Percentiles rank a stretch among this genome's conserved stretches.
phyloP scores from a whole-genome alignment of 2,888 invertebrate species.

The Pterostichus niger region DNA sequence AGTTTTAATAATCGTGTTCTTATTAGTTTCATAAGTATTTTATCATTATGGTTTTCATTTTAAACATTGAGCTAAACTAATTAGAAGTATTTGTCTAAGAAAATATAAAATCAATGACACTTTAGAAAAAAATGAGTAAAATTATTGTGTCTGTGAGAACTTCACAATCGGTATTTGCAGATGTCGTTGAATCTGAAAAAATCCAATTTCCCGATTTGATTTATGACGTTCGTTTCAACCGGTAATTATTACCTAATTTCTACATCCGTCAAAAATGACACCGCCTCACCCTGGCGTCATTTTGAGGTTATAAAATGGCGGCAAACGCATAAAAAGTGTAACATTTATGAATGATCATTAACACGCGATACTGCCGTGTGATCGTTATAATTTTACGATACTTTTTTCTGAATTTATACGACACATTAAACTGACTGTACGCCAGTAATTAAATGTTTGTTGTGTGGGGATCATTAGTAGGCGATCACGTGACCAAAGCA shows the following conservation, averaged over 20 bases:
- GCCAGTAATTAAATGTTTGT: constrained; percentile 46
- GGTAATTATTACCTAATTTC: constrained; percentile 10
- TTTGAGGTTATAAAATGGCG: constrained; percentile 29
- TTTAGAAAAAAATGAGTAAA: too few relatives aligned
- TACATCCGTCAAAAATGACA: constrained; percentile 23
- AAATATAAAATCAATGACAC: too few relatives aligned
- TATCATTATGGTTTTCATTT: too few relatives aligned
- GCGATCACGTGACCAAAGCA: constrained; percentile 22
- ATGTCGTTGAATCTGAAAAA: too few relatives aligned
- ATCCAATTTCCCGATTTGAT: too few relatives aligned
- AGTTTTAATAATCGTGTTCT: not conserved
- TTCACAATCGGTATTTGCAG: too few relatives aligned
- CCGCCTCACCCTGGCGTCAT: constrained; percentile 4
- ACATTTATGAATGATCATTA: constrained; percentile 30
- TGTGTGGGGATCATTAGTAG: constrained; percentile 38
- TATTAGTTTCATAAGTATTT: too few relatives aligned
- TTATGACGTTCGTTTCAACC: too few relatives aligned
- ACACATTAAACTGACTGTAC: constrained; percentile 39
- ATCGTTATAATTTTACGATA: constrained; percentile 53
- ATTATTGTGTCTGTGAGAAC: too few relatives aligned
- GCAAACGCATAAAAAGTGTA: constrained; percentile 42
- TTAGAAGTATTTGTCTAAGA: too few relatives aligned
- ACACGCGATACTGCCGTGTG: constrained; percentile 31
- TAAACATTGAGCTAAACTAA: too few relatives aligned
- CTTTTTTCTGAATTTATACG: constrained; percentile 53